Base-by-base conservation (phyloP, 1,140 invertebrate species). In the Varroa destructor region DNA sequence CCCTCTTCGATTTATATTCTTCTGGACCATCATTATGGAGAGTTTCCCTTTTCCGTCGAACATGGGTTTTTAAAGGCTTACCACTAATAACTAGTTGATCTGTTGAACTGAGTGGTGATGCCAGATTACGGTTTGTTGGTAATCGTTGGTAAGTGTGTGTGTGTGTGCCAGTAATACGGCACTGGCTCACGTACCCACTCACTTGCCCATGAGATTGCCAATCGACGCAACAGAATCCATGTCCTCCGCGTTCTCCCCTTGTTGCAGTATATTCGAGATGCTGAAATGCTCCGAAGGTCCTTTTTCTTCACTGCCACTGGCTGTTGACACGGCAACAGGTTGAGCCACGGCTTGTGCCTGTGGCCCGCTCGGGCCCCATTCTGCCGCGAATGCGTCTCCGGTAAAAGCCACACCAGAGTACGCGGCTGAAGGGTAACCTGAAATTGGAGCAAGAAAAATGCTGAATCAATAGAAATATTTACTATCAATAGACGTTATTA, bases 141-240 rank as follows among this genome's bases (percentile, higher is more conserved):
- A 25, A 25, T 25, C 25, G 25, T 25, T 25, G 25, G 25, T 25
- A 25, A 25, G 25, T 25, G 25, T 3, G 8, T 51, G 46, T 3
- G 8, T 51, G 46, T 3, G 8, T 51, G 8, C 46, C 3, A 51
- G 46, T 51, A 51, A 5, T 8, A 5, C 46, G 46, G 8, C 46
- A 51, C 46, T 5, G 8, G 8, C 46, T 51, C 46, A 8, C 4
- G 46, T 51, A 51, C 4, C 46, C 8, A 8, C 46, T 46, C 46
- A 67, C 46, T 67, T 67, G 14, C 61, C 61, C 61, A 67, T 67
- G 61, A 67, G 61, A 46, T 67, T 67, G 14, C 61, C 61, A 8
- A 67, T 67, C 40, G 61, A 67, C 10, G 61, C 46, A 46, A 67
- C 61, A 1, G 61, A 67, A 67, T 67, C 61, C 61, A 67, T 67